phyloP scores from a whole-genome alignment of 2,113 vertebrate genomes.

The Heterotilapia buettikoferi region DNA sequence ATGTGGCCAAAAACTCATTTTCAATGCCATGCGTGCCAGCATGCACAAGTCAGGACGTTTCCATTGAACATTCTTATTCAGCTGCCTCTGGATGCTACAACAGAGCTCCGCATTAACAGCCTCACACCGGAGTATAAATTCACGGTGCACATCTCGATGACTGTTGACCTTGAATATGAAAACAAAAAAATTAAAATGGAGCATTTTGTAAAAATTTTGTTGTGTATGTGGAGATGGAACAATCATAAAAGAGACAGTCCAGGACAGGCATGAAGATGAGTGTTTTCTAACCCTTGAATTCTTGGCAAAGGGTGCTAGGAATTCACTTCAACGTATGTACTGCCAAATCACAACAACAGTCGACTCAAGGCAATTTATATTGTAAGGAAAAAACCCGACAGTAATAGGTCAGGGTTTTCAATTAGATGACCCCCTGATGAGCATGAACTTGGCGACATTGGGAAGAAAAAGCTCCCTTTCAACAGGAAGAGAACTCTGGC shows the following conservation, averaged over 20 bases:
- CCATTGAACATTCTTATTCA: background rate
- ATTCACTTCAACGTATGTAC: background rate
- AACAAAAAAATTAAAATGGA: background rate
- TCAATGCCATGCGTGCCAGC: background rate
- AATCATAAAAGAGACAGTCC: background rate
- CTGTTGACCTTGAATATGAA: background rate
- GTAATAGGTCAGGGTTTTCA: background rate
- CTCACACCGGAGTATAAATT: background rate
- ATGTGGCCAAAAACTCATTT: background rate
- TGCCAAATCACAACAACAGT: background rate
- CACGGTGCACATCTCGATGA: background rate
- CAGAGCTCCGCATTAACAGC: background rate
- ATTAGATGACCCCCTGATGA: background rate
- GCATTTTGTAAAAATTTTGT: background rate
- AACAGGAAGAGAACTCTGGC: background rate
- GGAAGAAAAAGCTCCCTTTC: background rate
- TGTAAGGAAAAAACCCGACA: background rate
- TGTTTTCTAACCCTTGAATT: background rate
- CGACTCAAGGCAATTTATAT: background rate
- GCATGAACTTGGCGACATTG: background rate
- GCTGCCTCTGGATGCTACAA: background rate
- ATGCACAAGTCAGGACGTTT: background rate
- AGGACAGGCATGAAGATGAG: background rate
- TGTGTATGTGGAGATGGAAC: accelerated
- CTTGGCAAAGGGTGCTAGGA: background rate